Evolutionary conservation across 2,888 invertebrate genomes (phyloP).

Genomic region (Rutpela maculata): DNA sequence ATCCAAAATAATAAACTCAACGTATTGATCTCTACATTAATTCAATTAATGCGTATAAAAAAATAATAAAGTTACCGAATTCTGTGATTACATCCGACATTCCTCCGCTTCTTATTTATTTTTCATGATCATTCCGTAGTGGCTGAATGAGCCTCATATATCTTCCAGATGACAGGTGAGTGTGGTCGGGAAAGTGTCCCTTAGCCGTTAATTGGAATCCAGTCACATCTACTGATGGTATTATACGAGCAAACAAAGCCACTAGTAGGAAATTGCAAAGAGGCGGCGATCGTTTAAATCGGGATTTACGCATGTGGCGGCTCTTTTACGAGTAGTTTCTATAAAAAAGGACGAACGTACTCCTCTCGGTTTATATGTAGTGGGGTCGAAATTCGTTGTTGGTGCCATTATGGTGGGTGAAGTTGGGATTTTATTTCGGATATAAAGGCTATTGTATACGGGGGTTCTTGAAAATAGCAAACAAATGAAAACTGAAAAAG

Average conservation of each 20-base stretch:
- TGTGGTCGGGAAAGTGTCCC: constrained; percentile 51
- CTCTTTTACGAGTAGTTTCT: constrained; percentile 2
- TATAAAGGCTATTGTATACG: too few relatives aligned
- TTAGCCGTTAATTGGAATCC: constrained; percentile 52
- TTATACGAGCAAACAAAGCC: constrained; percentile 50
- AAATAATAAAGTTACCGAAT: constrained; percentile 11
- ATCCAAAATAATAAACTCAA: background rate
- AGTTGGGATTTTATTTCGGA: too few relatives aligned
- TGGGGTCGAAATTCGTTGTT: background rate
- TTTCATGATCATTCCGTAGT: constrained; percentile 22
- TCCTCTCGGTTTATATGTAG: background rate
- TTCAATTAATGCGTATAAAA: constrained; percentile 26
- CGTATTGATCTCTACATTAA: constrained; percentile 26
- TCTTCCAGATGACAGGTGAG: constrained; percentile 55
- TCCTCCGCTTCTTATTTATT: constrained; percentile 33
- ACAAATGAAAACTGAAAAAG: too few relatives aligned
- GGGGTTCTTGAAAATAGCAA: too few relatives aligned
- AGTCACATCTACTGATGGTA: constrained; percentile 53
- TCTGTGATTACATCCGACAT: constrained; percentile 25
- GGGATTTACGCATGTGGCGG: background rate
- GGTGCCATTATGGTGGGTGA: too few relatives aligned
- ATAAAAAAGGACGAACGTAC: background rate
- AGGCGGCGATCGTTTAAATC: background rate
- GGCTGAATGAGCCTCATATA: constrained; percentile 41
- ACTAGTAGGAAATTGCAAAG: background rate